Conservation (phyloP, 2,113 vertebrate genomes). For the Misgurnus mizolepis region DNA sequence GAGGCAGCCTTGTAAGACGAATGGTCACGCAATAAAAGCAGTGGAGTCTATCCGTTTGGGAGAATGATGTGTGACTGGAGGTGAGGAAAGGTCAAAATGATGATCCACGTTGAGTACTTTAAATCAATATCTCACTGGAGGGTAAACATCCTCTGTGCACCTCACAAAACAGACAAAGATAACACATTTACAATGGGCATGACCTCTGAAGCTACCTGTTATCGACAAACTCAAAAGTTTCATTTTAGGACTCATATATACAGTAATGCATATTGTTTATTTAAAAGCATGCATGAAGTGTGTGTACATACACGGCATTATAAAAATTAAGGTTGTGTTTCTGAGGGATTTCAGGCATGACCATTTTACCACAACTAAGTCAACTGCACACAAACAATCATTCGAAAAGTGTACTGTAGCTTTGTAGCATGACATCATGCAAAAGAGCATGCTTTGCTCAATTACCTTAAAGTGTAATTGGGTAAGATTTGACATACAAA, state of each 20-base stretch:
- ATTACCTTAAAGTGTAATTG: background rate
- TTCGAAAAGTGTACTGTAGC: background rate
- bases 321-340: background rate
- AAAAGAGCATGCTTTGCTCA: background rate
- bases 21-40: constrained; percentile 18
- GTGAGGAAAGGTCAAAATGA: constrained; percentile 60
- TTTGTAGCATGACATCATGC: background rate
- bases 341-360: no score
- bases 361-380: background rate
- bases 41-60: constrained; percentile 14
- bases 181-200: constrained; percentile 42
- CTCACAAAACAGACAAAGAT: constrained; percentile 47
- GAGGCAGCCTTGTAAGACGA: constrained; percentile 10
- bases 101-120: constrained; percentile 49
- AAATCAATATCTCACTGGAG: constrained; percentile 67
- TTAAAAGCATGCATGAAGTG: background rate
- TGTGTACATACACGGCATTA: background rate
- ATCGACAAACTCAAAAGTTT: constrained; percentile 66
- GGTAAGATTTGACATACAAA: background rate
- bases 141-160: constrained; percentile 58
- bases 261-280: background rate
- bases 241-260: background rate
- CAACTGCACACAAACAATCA: background rate
- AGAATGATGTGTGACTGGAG: constrained; percentile 57
- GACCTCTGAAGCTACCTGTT: constrained; percentile 54